phyloP scores from a whole-genome alignment of 2,113 vertebrate genomes.

The Merops nubicus region DNA sequence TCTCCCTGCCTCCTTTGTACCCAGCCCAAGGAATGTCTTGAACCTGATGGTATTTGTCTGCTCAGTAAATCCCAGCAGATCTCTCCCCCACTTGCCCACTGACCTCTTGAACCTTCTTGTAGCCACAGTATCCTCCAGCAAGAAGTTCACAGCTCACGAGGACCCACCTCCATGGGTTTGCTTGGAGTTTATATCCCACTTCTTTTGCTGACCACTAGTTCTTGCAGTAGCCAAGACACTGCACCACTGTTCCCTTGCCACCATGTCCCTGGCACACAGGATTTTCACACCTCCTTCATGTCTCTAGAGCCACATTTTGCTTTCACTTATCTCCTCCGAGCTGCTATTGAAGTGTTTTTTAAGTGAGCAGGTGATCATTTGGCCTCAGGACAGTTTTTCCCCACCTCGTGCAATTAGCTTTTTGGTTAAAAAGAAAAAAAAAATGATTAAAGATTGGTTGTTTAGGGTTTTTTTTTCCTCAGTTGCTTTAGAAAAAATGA shows the following conservation, averaged over 20 bases:
- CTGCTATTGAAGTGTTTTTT: not conserved
- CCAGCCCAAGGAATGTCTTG: not conserved
- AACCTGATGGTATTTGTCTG: not conserved
- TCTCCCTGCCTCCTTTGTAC: not conserved
- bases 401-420: not conserved
- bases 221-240: not conserved
- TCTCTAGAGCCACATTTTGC: not conserved
- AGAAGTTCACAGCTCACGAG: not conserved
- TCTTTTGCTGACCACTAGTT: not conserved
- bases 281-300: not conserved
- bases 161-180: not conserved
- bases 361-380: not conserved
- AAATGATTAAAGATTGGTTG: accelerated
- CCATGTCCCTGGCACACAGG: not conserved
- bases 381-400: not conserved
- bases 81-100: not conserved
- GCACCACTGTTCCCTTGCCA: not conserved
- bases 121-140: not conserved
- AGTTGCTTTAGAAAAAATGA: not conserved
- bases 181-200: not conserved
- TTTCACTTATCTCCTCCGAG: not conserved
- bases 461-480: not conserved
- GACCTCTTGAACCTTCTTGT: not conserved
- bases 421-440: not conserved
- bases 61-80: not conserved